A percentile compares a stretch with the other conserved stretches of the same genome.
Evolutionary conservation across 2,113 vertebrate species (phyloP).

Genomic region (Myiozetetes cayanensis): DNA sequence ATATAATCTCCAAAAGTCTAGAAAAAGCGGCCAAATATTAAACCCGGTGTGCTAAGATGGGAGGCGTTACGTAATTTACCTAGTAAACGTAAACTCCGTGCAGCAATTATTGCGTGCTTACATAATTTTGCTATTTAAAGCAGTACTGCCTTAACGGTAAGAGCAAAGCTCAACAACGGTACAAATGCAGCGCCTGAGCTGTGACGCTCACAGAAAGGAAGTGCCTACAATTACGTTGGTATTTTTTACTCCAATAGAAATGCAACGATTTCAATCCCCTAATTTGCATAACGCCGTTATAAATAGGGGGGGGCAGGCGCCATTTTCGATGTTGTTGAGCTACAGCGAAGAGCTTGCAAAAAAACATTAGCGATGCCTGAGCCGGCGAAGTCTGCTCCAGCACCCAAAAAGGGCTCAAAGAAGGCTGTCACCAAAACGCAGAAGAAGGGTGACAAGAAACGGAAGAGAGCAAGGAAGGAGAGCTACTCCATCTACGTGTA

Average conservation of each 20-base stretch:
- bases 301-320: neutral
- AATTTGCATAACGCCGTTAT: neutral
- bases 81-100: fast-evolving
- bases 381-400: slow-evolving; percentile 65
- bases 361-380: neutral
- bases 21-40: no score
- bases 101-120: fast-evolving
- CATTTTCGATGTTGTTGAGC: neutral
- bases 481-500: slow-evolving; percentile 80
- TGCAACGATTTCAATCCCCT: neutral
- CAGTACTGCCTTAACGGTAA: fast-evolving
- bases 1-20: no score
- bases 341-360: neutral
- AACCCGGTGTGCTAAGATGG: no score
- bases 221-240: neutral
- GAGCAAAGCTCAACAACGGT: fast-evolving
- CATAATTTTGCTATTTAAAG: fast-evolving
- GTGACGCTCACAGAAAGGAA: neutral
- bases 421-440: slow-evolving; percentile 76
- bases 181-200: neutral
- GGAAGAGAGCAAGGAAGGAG: slow-evolving; percentile 71
- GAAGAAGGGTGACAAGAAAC: slow-evolving; percentile 77
- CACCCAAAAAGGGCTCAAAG: slow-evolving; percentile 78
- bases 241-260: neutral
- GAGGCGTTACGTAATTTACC: fast-evolving